Base-by-base conservation (phyloP, 1,140 invertebrate species). In the Thaumetopoea pityocampa region DNA sequence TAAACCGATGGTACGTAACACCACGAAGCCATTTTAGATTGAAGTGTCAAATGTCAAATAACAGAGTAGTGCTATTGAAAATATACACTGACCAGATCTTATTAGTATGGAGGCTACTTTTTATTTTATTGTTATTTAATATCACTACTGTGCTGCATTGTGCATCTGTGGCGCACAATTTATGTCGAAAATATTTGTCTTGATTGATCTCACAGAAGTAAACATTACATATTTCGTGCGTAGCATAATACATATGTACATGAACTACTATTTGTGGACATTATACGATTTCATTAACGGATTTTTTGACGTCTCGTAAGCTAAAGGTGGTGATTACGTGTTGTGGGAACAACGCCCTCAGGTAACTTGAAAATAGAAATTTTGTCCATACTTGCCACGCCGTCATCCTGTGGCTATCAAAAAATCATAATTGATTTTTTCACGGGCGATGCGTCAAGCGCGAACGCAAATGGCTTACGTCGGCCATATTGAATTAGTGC, bases 371-470 rank as follows among this genome's bases (percentile, higher is more conserved):
- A 51, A 22, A 24, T 11, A 17, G 35, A 56, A 43, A 32, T 36
- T 19, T 0, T 1, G 24, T 51, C 48, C 48, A 45, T 28, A 51
- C 23, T 30, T 12, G 7, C 1, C 6, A 26, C 38, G 36, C 49
- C 46, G 51, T 27, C 34, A 43, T 17, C 24, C 51, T 43, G 51
- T 23, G 40, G 69, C 70, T 74, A 79, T 79, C 70, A 77, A 81
- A 80, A 81, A 81, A 76, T 72, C 42, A 61, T 81, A 81, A 81
- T 81, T 79, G 72, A 79, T 82, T 82, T 81, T 78, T 78, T 79
- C 71, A 73, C 72, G 68, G 66, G 67, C 67, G 61, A 72, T 72
- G 70, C 71, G 74, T 79, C 72, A 79, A 82, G 68, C 68, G 69
- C 61, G 66, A 67, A 65, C 67, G 72, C 66, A 82, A 79, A 79